Percentiles rank a stretch among this genome's conserved stretches.
These are phyloP conservation scores for Epizoanthus illoricatus DNA, from an alignment of 92 coral and sea anemone species.

Conservation along the genomic window DNA sequence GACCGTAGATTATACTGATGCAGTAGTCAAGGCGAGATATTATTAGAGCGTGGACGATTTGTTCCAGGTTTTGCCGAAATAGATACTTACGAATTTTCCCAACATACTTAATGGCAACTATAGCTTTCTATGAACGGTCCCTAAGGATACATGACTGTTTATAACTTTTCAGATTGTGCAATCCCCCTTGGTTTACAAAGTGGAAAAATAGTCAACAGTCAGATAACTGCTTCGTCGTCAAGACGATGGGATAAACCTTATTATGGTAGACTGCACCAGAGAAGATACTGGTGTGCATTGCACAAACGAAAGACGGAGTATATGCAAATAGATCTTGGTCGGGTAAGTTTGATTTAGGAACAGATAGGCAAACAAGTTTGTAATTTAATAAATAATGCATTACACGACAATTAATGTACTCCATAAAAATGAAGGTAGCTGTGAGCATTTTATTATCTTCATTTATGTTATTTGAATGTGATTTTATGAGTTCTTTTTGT, in stretches of 20 bases:
- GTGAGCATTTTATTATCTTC: too few relatives aligned
- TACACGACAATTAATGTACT: too few relatives aligned
- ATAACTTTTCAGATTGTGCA: constrained; percentile 13
- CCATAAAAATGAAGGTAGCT: too few relatives aligned
- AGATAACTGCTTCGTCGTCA: constrained; percentile 18
- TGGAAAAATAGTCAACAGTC: background rate
- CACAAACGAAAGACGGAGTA: constrained; percentile 33
- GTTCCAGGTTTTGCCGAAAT: too few relatives aligned
- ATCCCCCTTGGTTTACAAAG: constrained; percentile 35
- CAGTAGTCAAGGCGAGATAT: too few relatives aligned
- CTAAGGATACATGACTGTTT: background rate
- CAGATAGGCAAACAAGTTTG: background rate
- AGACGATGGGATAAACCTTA: constrained; percentile 18
- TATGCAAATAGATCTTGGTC: constrained; percentile 68
- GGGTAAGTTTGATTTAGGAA: constrained; percentile 23
- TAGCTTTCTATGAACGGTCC: too few relatives aligned
- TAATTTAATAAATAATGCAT: background rate
- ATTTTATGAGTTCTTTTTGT: too few relatives aligned
- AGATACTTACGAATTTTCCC: too few relatives aligned
- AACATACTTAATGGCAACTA: too few relatives aligned
- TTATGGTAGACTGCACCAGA: constrained; percentile 1
- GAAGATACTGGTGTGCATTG: constrained; percentile 14
- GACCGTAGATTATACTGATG: too few relatives aligned
- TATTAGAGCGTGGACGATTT: too few relatives aligned
- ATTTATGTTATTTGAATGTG: too few relatives aligned